Evolutionary conservation across 2,888 invertebrate species (phyloP).

Genomic region (Mythimna ferrago): DNA sequence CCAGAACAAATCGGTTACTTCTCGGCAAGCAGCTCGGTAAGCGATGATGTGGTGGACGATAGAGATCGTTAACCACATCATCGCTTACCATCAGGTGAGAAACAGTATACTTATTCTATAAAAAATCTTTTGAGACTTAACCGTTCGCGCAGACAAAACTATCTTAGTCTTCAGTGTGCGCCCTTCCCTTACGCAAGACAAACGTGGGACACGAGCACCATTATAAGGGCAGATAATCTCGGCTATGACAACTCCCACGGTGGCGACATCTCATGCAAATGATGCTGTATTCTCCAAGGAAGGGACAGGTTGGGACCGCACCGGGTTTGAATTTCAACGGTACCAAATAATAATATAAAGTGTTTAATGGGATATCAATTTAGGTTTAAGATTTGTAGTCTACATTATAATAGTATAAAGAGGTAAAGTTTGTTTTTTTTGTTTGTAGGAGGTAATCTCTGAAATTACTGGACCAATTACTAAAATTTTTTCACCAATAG

Average conservation of each 20-base stretch:
- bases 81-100: no score
- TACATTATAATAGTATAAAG: no score
- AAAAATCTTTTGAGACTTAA: neutral
- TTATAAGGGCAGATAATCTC: slow-evolving; percentile 50
- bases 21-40: no score
- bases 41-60: no score
- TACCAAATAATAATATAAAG: no score
- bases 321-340: slow-evolving; percentile 45
- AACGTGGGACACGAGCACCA: slow-evolving; percentile 16
- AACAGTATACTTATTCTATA: no score
- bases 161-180: neutral
- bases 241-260: slow-evolving; percentile 55
- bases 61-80: no score
- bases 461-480: no score
- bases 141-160: neutral
- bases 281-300: slow-evolving; percentile 39
- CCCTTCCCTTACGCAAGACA: slow-evolving; percentile 18
- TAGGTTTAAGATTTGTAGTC: neutral
- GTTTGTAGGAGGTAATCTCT: no score
- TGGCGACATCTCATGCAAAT: slow-evolving; percentile 56
- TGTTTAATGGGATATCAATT: slow-evolving; percentile 33
- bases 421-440: no score
- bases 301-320: slow-evolving; percentile 22
- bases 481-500: no score
- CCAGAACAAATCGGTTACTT: no score